Evolutionary conservation across 1,140 invertebrate species (phyloP).

Genomic region (Cyclina sinensis): DNA sequence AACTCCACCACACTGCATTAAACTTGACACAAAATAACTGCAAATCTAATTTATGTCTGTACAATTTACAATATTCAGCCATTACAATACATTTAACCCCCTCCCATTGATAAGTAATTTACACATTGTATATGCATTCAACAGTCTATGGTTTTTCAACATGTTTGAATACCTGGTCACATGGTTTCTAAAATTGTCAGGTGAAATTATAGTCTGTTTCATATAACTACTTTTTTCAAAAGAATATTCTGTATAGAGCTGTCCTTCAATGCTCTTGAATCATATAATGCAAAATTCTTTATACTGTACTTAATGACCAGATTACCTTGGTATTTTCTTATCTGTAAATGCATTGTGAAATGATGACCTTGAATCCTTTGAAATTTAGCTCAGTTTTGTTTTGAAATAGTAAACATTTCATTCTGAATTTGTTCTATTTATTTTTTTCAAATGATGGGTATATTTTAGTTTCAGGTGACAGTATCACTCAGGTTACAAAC

Average conservation of each 20-base stretch:
- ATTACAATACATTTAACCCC: not conserved
- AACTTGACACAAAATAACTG: not conserved
- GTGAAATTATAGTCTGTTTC: constrained; percentile 68
- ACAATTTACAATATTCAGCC: not conserved
- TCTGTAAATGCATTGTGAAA: too few relatives aligned
- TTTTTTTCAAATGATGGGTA: too few relatives aligned
- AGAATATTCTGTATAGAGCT: not conserved
- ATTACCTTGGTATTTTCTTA: too few relatives aligned
- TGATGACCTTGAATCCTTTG: too few relatives aligned
- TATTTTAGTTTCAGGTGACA: too few relatives aligned
- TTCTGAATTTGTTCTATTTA: too few relatives aligned
- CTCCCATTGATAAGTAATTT: constrained; percentile 34
- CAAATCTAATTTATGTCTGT: not conserved
- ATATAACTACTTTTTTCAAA: too few relatives aligned
- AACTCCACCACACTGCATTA: not conserved
- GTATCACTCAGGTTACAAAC: too few relatives aligned
- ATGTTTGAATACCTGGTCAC: constrained; percentile 52
- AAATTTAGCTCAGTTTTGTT: too few relatives aligned
- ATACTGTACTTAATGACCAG: too few relatives aligned
- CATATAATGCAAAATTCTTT: too few relatives aligned
- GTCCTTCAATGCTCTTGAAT: not conserved
- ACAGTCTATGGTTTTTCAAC: constrained; percentile 15
- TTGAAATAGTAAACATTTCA: too few relatives aligned
- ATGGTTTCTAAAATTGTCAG: constrained; percentile 49
- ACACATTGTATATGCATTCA: constrained; percentile 22